phyloP scores from a whole-genome alignment of 2,113 vertebrate species.

The Myiopsitta monachus region DNA sequence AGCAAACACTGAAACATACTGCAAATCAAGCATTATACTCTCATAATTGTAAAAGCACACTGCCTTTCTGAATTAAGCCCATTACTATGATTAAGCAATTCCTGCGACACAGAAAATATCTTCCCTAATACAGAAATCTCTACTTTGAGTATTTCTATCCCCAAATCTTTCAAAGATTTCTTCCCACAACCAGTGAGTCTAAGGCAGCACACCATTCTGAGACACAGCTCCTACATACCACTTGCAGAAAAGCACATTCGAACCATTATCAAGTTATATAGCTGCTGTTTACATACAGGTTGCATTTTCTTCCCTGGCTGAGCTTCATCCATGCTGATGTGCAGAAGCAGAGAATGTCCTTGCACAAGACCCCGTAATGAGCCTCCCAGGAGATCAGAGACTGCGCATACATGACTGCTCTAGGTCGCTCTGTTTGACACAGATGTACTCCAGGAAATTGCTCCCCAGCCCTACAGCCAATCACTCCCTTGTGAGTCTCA shows the following conservation, averaged over 20 bases:
- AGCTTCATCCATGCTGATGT: constrained; percentile 70
- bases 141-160: not conserved
- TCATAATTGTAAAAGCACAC: not conserved
- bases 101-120: not conserved
- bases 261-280: not conserved
- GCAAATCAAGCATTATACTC: not conserved
- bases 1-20: not conserved
- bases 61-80: not conserved
- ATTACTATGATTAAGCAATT: not conserved
- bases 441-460: constrained; percentile 61
- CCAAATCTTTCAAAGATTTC: not conserved
- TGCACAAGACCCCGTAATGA: constrained; percentile 28
- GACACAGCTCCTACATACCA: not conserved
- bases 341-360: constrained; percentile 32
- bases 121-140: not conserved
- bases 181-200: not conserved
- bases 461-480: constrained; percentile 68
- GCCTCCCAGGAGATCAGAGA: constrained; percentile 38
- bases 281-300: constrained; percentile 71
- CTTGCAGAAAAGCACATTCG: not conserved
- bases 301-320: constrained; percentile 70
- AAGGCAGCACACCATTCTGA: constrained; percentile 9
- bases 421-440: constrained; percentile 59
- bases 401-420: constrained; percentile 61
- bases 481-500: constrained; percentile 36